A percentile compares a stretch with the other conserved stretches of the same genome.
Evolutionary conservation across 2,888 invertebrate species (phyloP).

Genomic region (Spilarctia lutea): DNA sequence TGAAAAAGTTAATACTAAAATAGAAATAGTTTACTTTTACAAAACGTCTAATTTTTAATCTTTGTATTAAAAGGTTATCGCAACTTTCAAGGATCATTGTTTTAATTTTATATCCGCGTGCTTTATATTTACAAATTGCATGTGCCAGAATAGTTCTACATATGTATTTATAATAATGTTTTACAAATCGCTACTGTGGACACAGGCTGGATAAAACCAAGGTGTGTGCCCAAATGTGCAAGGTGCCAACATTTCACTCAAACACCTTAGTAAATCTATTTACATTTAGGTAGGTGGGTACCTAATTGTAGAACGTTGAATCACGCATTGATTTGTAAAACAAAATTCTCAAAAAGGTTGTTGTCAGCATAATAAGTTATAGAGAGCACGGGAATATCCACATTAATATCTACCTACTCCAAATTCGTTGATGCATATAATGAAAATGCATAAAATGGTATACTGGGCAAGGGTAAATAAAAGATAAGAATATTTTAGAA

Average conservation of each 20-base stretch:
- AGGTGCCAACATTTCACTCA: not conserved
- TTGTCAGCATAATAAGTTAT: not conserved
- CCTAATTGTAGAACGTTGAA: not conserved
- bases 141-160: not conserved
- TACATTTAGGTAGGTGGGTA: not conserved
- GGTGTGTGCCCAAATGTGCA: not conserved
- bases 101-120: not conserved
- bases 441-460: constrained; percentile 1
- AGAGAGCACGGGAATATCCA: not conserved
- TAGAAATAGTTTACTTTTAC: not conserved
- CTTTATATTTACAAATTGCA: not conserved
- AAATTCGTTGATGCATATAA: constrained; percentile 18
- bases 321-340: not conserved
- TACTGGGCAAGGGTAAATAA: constrained; percentile 22
- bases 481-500: constrained; percentile 32
- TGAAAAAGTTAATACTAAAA: too few relatives aligned
- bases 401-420: not conserved
- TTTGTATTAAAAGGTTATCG: not conserved
- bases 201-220: not conserved
- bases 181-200: not conserved
- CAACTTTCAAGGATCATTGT: not conserved
- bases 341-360: not conserved
- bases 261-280: not conserved
- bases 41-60: not conserved
- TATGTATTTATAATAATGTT: not conserved